Conservation (phyloP, 2,797 vertebrate genomes). For the Podargus strigoides region DNA sequence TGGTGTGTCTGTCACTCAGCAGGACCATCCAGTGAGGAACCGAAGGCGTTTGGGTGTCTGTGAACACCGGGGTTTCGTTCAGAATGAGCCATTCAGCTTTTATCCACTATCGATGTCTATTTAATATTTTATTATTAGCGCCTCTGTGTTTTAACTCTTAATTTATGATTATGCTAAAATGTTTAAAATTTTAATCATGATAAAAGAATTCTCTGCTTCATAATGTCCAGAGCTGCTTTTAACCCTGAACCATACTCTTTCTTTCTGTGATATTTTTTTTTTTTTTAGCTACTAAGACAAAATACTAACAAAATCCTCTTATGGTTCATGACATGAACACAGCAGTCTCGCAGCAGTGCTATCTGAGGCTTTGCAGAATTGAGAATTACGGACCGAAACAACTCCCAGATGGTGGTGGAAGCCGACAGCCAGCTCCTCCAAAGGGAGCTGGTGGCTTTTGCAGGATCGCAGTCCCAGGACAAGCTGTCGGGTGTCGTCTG, state of each 20-base stretch:
- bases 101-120: conserved; percentile 71
- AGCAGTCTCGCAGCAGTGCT: neutral
- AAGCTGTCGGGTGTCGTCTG: neutral
- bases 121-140: conserved; percentile 77
- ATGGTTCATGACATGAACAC: conserved; percentile 35
- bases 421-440: neutral
- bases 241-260: conserved; percentile 45
- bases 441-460: neutral
- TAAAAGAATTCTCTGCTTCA: conserved; percentile 61
- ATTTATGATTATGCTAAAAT: conserved; percentile 77
- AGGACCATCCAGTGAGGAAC: conserved; percentile 36
- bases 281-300: neutral
- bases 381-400: neutral
- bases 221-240: conserved; percentile 72
- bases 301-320: conserved; percentile 6
- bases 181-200: conserved; percentile 65
- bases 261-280: conserved; percentile 2
- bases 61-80: conserved; percentile 57
- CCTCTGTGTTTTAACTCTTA: conserved; percentile 75
- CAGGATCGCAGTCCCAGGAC: conserved; percentile 14
- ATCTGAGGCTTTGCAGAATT: neutral
- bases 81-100: conserved; percentile 76
- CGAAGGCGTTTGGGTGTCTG: conserved; percentile 26
- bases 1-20: conserved; percentile 55
- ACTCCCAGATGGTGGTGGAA: neutral